Conservation (phyloP, 2,888 invertebrate genomes). For the Rotaria sp. region DNA sequence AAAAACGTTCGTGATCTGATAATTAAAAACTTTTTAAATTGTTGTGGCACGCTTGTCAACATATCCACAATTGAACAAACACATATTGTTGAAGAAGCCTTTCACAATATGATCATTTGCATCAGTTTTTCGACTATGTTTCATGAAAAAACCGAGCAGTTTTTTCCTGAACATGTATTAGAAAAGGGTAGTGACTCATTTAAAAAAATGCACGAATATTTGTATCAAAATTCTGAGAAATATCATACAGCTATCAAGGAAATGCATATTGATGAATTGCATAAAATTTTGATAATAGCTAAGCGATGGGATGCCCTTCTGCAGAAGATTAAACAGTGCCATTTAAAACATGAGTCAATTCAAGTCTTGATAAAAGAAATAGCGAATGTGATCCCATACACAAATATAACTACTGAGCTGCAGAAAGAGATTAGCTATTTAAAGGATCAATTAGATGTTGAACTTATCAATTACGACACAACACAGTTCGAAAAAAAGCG, state of each 20-base stretch:
- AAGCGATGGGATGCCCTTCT: neutral
- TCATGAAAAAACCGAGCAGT: neutral
- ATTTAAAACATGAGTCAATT: neutral
- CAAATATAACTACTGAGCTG: neutral
- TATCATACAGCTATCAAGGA: neutral
- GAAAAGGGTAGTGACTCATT: neutral
- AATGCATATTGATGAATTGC: neutral
- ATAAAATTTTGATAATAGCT: neutral
- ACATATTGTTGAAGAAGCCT: neutral
- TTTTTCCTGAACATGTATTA: neutral
- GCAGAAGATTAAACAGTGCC: neutral
- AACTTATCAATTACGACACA: neutral
- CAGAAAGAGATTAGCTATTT: neutral
- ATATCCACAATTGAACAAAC: neutral
- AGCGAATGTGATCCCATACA: neutral
- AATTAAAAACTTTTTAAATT: neutral
- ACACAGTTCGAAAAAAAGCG: neutral
- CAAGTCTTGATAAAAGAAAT: neutral
- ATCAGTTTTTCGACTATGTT: neutral
- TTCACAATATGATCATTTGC: neutral
- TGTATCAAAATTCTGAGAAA: neutral
- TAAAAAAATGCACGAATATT: neutral
- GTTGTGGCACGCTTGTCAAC: neutral
- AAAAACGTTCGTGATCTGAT: neutral
- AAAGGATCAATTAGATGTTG: neutral